These are phyloP conservation scores for Delphinapterus leucas DNA, from an alignment of 2,113 vertebrate species.

Conservation along the genomic window DNA sequence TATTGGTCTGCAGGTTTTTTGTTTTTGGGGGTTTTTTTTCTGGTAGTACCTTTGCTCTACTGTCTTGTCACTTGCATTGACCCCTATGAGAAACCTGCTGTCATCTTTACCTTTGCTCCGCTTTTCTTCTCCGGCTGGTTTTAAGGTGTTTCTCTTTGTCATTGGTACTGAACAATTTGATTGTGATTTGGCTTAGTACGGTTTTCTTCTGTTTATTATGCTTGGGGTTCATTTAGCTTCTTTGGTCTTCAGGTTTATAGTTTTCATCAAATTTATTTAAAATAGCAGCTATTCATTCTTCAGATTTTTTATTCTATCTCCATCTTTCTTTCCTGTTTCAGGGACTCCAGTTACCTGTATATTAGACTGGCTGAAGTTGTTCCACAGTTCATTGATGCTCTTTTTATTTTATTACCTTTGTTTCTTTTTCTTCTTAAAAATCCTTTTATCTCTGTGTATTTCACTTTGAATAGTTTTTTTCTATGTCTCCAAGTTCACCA, in stretches of 20 bases:
- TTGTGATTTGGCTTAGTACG: not conserved
- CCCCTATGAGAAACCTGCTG: not conserved
- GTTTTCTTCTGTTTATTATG: not conserved
- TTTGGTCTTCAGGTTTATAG: not conserved
- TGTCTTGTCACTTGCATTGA: not conserved
- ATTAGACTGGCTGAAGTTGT: too few species aligned
- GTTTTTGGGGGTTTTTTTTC: too few species aligned
- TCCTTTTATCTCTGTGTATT: not conserved
- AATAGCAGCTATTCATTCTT: not conserved
- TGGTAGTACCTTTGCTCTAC: not conserved
- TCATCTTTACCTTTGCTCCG: too few species aligned
- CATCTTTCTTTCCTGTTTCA: not conserved
- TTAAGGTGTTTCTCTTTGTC: not conserved
- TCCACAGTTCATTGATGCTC: not conserved
- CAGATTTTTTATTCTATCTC: not conserved
- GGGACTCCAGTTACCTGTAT: not conserved
- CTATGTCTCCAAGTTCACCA: not conserved
- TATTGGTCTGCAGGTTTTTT: too few species aligned
- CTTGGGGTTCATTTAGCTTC: not conserved
- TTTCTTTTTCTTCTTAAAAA: not conserved
- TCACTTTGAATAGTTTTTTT: not conserved
- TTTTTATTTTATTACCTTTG: not conserved
- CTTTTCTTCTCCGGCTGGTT: not conserved
- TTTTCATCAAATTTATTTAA: not conserved
- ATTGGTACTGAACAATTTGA: too few species aligned